Conservation (phyloP, 23 tunicate species). For the Halocynthia aurantium region DNA sequence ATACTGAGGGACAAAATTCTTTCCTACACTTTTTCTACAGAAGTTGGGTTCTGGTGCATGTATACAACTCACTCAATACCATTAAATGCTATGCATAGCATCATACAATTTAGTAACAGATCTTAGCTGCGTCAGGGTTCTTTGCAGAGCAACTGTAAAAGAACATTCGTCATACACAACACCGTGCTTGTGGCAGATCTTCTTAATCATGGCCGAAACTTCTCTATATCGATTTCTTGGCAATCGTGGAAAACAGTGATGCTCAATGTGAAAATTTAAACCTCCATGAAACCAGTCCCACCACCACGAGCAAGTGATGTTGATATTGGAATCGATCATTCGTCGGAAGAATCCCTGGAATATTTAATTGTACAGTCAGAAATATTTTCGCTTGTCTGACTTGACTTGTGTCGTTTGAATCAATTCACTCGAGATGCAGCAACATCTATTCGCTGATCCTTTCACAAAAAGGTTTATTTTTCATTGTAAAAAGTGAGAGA, state of each 20-base stretch:
- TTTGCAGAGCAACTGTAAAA: constrained; percentile 41
- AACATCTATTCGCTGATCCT: background rate
- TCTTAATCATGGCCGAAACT: constrained; percentile 44
- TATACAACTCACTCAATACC: too few species aligned
- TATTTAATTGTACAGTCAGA: background rate
- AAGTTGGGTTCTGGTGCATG: too few species aligned
- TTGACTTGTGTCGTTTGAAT: background rate
- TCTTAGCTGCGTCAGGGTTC: constrained; percentile 38
- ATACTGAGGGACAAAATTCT: too few species aligned
- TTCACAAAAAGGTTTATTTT: too few species aligned
- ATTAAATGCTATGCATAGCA: background rate
- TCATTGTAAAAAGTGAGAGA: background rate
- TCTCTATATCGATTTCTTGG: constrained; percentile 72
- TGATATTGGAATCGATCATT: constrained; percentile 78
- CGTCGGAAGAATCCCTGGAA: constrained; percentile 60
- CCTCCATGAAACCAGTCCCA: constrained; percentile 97
- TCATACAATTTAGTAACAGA: constrained; percentile 14
- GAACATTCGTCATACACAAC: constrained; percentile 58
- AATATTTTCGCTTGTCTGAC: background rate
- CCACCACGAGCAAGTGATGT: constrained; percentile 74
- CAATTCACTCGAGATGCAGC: background rate
- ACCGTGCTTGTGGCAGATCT: constrained; percentile 53
- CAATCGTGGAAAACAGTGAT: constrained; percentile 83
- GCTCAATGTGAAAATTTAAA: constrained; percentile 82
- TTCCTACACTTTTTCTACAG: too few species aligned